phyloP scores from a whole-genome alignment of 2,797 vertebrate genomes.

The Poeciliopsis turneri region DNA sequence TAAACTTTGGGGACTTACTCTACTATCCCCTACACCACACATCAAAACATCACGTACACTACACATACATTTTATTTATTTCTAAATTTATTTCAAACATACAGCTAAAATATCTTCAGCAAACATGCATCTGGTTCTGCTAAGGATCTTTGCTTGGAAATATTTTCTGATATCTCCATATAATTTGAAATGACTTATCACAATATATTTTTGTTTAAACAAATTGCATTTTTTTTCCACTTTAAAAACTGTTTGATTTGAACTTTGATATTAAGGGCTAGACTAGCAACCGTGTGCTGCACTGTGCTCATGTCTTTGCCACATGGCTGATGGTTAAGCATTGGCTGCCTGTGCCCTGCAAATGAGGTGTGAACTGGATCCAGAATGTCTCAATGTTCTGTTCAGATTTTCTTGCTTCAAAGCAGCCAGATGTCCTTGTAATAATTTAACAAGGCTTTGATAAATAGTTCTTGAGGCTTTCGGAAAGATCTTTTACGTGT shows the following conservation, averaged over 20 bases:
- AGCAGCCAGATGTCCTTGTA: background rate
- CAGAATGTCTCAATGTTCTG: background rate
- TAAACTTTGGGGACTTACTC: no score
- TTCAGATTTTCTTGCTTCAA: background rate
- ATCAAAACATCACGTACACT: no score
- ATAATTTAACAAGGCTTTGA: background rate
- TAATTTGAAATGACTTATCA: background rate
- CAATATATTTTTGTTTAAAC: background rate
- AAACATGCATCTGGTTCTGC: background rate
- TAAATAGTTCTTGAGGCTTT: background rate
- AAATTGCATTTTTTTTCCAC: background rate
- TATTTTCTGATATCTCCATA: background rate
- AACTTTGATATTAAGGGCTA: background rate
- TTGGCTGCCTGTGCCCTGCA: background rate
- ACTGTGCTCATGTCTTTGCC: background rate
- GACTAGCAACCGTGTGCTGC: background rate
- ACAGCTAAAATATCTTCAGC: no score
- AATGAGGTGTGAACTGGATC: background rate
- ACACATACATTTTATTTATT: no score
- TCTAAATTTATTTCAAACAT: no score
- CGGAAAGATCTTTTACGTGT: background rate
- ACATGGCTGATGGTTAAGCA: background rate
- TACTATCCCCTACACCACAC: no score
- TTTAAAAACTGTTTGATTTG: background rate
- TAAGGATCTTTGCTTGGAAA: background rate